These are phyloP conservation scores for Heliconius ethilla DNA, from an alignment of 2,888 invertebrate genomes.

Conservation along the genomic window DNA sequence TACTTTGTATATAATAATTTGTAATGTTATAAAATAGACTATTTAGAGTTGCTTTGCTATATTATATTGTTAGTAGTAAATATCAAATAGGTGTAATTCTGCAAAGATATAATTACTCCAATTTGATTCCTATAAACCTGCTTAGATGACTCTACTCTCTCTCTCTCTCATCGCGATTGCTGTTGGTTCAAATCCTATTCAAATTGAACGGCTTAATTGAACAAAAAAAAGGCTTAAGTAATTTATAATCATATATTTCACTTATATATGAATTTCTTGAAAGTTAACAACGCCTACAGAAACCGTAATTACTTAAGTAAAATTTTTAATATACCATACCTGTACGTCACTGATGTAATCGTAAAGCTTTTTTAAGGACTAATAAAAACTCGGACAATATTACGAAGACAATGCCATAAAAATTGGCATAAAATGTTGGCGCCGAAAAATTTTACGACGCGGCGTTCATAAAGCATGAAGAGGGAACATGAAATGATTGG, in stretches of 20 bases:
- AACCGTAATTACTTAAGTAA: conserved; percentile 4
- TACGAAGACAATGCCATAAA: conserved; percentile 78
- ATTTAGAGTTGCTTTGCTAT: not conserved
- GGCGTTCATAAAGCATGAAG: conserved; percentile 65
- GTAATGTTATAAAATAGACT: no score
- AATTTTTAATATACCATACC: conserved; percentile 25
- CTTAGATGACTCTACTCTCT: no score
- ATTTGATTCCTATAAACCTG: no score
- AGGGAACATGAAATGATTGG: conserved; percentile 59
- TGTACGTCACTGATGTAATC: conserved; percentile 33
- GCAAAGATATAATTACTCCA: no score
- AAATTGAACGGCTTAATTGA: not conserved
- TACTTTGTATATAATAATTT: no score
- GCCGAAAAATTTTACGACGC: conserved; percentile 72
- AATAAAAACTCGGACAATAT: conserved; percentile 70
- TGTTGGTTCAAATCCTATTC: not conserved
- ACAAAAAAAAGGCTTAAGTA: not conserved
- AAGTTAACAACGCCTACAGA: not conserved
- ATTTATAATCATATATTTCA: not conserved
- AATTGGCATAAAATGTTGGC: conserved; percentile 76
- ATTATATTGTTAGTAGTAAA: not conserved
- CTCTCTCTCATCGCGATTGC: not conserved
- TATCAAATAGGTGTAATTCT: no score
- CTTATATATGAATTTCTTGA: not conserved
- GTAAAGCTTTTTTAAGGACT: conserved; percentile 39